Base-by-base conservation (phyloP, 2,888 invertebrate genomes). In the Cyrtodaria siliqua region DNA sequence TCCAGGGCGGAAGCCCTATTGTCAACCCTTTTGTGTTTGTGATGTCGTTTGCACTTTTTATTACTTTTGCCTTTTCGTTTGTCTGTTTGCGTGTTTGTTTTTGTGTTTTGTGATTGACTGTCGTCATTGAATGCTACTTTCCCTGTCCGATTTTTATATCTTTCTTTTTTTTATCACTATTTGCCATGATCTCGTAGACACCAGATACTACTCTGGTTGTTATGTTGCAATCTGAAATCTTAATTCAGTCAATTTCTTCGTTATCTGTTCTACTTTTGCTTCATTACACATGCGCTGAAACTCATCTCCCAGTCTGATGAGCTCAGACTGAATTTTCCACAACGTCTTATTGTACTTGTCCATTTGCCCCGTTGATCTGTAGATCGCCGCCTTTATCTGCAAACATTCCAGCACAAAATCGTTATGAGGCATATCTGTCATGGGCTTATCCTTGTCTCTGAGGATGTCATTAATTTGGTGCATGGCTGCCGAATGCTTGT, bases 391-490 rank as follows among this genome's bases (percentile, higher is more conserved):
- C 29, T 63, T 44, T 9, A 44, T 27, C 20, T 55, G 47, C 18
- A 63, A 29, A 40, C 38, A 52, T 14, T 63, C 42, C 4, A 52
- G 27, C 14, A 63, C 63, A 44, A 63, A 63, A 55, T 63, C 63
- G 27, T 63, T 63, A 20, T 63, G 63, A 2, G 63, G 63, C 63
- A 63, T 63, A 14, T 52, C 26, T 16, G 53, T 40, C 26, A 63
- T 23, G n/a, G 40, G 26, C 24, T 3, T 2, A 3, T 53, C 55
- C 18, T 63, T 63, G 14, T 55, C 29, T 18, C 50, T n/a, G 2
- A 63, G 40, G 8, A 63, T 63, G n/a, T 26, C 53, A n/a, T 40
- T 18, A 40, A 55, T 12, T 9, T 53, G 18, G 24, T 23, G 14
- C 52, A 63, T 14, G 9, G 26, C 40, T 20, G 27, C 42, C 8